Percentiles rank a stretch among this genome's conserved stretches.
Conservation (phyloP, 2,113 vertebrate genomes). For the Gadus macrocephalus region DNA sequence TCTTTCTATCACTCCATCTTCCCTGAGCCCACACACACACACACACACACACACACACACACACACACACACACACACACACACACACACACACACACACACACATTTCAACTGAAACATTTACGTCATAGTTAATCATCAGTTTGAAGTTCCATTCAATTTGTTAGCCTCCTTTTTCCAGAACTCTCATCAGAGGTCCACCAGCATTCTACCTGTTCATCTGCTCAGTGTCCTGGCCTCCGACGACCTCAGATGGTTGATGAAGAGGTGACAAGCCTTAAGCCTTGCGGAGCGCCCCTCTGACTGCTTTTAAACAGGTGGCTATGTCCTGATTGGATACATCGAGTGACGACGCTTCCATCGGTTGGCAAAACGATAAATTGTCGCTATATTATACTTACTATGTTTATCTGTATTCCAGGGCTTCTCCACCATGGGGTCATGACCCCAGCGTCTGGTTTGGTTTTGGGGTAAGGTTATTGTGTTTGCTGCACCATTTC, state of each 20-base stretch:
- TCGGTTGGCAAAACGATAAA: too few relatives aligned
- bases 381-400: too few relatives aligned
- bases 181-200: conserved; percentile 54
- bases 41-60: conserved; percentile 25
- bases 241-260: conserved; percentile 54
- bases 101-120: conserved; percentile 47
- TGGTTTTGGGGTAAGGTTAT: too few relatives aligned
- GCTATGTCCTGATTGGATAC: background rate
- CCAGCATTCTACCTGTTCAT: conserved; percentile 49
- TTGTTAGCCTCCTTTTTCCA: conserved; percentile 50
- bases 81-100: conserved; percentile 11
- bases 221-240: conserved; percentile 42
- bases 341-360: too few relatives aligned
- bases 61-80: too few relatives aligned
- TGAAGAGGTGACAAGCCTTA: conserved; percentile 60
- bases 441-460: too few relatives aligned
- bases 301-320: conserved; percentile 18
- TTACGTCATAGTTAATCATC: conserved; percentile 52
- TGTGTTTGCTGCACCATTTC: too few relatives aligned
- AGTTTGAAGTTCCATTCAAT: conserved; percentile 59
- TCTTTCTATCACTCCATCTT: conserved; percentile 57
- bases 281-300: conserved; percentile 34
- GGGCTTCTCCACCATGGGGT: too few relatives aligned
- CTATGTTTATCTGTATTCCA: too few relatives aligned
- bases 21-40: conserved; percentile 40